Conservation (phyloP, 1,140 invertebrate species). For the Onthophagus taurus region DNA sequence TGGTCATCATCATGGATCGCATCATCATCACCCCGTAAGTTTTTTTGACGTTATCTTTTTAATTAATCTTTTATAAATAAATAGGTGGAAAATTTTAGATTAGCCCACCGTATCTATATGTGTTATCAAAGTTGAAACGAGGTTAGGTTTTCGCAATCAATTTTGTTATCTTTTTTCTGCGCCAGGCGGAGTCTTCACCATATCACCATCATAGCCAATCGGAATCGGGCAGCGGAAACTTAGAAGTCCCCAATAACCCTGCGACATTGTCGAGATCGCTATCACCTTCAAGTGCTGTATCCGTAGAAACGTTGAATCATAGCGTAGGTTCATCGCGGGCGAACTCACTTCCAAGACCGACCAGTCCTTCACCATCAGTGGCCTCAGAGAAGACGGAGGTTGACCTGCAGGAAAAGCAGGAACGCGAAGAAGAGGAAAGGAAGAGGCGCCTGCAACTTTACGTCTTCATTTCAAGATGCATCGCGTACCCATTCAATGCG, state of each 20-base stretch:
- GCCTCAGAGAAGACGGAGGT: constrained; percentile 67
- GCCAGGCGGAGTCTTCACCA: constrained; percentile 30
- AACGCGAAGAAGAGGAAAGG: constrained; percentile 86
- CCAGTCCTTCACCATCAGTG: constrained; percentile 73
- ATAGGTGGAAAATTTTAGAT: background rate
- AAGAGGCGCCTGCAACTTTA: constrained; percentile 92
- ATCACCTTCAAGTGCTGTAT: constrained; percentile 52
- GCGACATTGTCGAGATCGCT: constrained; percentile 41
- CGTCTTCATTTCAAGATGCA: constrained; percentile 95
- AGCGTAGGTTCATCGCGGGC: constrained; percentile 41
- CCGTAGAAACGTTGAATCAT: constrained; percentile 54
- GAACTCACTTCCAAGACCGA: constrained; percentile 63
- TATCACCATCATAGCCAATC: constrained; percentile 26
- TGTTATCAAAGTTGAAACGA: background rate
- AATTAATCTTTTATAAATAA: constrained; percentile 1
- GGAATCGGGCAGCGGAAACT: constrained; percentile 30
- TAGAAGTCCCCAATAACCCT: constrained; percentile 41
- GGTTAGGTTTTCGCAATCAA: background rate
- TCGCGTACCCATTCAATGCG: constrained; percentile 98
- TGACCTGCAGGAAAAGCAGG: constrained; percentile 67
- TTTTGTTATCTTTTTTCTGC: background rate
- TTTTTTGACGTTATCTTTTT: background rate
- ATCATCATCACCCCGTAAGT: constrained; percentile 21
- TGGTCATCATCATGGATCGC: constrained; percentile 32
- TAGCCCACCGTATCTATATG: background rate